Evolutionary conservation across 2,888 invertebrate genomes (phyloP).

Genomic region (Keiferia lycopersicella): DNA sequence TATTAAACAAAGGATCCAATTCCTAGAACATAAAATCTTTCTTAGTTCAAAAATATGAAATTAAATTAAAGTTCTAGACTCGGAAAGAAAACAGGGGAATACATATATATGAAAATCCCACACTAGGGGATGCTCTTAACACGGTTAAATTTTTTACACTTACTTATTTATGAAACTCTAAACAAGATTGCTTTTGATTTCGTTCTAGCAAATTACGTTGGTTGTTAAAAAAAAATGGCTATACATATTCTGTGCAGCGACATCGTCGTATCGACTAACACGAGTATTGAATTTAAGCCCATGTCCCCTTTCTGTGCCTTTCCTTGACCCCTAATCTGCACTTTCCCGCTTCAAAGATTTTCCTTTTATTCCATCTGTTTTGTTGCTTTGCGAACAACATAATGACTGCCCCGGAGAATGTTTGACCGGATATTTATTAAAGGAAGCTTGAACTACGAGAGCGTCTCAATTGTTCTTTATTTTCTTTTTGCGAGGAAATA

Average conservation of each 20-base stretch:
- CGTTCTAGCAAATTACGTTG: too few species aligned
- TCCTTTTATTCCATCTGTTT: slow-evolving; percentile 61
- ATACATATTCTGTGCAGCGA: slow-evolving; percentile 29
- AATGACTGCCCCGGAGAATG: slow-evolving; percentile 59
- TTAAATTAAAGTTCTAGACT: too few species aligned
- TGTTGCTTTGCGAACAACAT: slow-evolving; percentile 60
- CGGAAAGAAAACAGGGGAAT: too few species aligned
- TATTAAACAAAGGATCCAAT: slow-evolving; percentile 26
- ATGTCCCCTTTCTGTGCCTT: slow-evolving; percentile 37
- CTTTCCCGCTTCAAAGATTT: slow-evolving; percentile 62
- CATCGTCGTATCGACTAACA: slow-evolving; percentile 36
- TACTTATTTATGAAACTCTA: too few species aligned
- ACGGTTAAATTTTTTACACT: too few species aligned
- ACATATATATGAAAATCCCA: too few species aligned
- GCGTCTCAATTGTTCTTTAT: slow-evolving; percentile 38
- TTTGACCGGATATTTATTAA: slow-evolving; percentile 62
- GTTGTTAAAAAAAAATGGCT: background rate
- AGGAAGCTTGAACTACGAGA: slow-evolving; percentile 47
- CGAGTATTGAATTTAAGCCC: slow-evolving; percentile 2
- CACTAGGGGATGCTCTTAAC: too few species aligned
- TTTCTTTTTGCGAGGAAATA: slow-evolving; percentile 20
- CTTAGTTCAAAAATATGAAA: background rate
- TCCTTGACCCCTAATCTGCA: slow-evolving; percentile 53
- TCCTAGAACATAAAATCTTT: background rate
- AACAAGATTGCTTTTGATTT: too few species aligned